Conservation (phyloP, 2,113 vertebrate genomes). For the Trichechus manatus region DNA sequence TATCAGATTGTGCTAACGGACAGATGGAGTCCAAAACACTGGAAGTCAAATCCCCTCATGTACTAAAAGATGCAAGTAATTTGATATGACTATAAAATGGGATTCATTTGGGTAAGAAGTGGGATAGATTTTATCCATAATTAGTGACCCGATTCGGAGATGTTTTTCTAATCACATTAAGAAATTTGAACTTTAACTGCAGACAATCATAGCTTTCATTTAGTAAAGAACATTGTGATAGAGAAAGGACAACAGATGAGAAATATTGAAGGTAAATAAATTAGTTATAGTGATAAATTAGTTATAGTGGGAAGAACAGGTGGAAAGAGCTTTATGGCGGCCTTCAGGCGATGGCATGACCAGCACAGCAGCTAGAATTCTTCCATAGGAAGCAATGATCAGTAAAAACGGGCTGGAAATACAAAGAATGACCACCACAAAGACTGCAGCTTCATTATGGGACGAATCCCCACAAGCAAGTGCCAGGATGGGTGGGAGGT, state of each 20-base stretch:
- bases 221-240: background rate
- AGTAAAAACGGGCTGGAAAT: conserved; percentile 67
- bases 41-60: background rate
- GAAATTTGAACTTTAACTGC: background rate
- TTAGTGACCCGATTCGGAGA: background rate
- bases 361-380: conserved; percentile 45
- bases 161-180: background rate
- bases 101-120: background rate
- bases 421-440: conserved; percentile 50
- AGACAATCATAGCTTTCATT: background rate
- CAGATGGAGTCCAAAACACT: background rate
- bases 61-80: background rate
- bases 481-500: conserved; percentile 68
- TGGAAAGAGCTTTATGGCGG: background rate
- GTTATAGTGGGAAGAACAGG: conserved; percentile 72
- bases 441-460: conserved; percentile 17
- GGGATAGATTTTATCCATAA: background rate
- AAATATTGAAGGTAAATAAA: background rate
- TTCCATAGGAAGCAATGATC: conserved; percentile 63
- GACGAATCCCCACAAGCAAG: conserved; percentile 70
- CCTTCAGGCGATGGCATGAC: conserved; percentile 59
- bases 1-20: background rate
- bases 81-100: background rate
- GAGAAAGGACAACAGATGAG: background rate
- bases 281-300: background rate